Base-by-base conservation (phyloP, 2,888 invertebrate genomes). In the Gastracanthus pulcherrimus region DNA sequence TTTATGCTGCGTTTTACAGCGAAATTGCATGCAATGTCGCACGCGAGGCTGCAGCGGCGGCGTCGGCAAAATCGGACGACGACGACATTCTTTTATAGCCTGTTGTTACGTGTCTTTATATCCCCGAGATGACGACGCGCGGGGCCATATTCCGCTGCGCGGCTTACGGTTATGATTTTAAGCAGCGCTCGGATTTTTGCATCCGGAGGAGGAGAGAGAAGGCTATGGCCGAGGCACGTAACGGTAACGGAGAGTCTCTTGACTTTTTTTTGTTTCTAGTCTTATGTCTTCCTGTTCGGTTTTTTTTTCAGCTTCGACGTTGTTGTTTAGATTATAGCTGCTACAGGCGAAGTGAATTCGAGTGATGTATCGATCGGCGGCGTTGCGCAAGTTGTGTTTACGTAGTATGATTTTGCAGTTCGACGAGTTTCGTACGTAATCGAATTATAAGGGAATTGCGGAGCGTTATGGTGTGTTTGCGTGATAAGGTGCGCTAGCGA, bases 21-120 rank as follows among this genome's bases (percentile, higher is more conserved):
- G 23, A 72, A 81, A 77, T 72, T 58, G 76, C 81, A 38, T 58
- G 76, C 81, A 38, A 76, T 58, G 70, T 62, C 70, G 76, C 60
- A 19, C n/a, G 48, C 48, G 41, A 2, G 16, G 5, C 7, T 2
- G 5, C 41, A 34, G 41, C 41, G 41, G 5, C 7, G 2, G 5
- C 41, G 19, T 9, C 41, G 41, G 64, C 55, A 70, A 70, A 76
- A 76, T 76, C 64, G 80, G 19, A 45, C 67, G 66, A 75, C 67
- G 66, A 75, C 51, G 70, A 67, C 67, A 76, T 41, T 76, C 66
- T 60, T 80, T 76, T 80, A 80, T 66, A 38, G 48, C 64, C 76
- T 31, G 71, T 78, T 78, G 74, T 81, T 81, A 81, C 62, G 41
- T 70, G 76, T 41, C 76, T 51, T 76, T 76, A 76, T 29, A 11